Evolutionary conservation across 2,113 vertebrate genomes (phyloP).

Genomic region (Protobothrops flavoviridis): DNA sequence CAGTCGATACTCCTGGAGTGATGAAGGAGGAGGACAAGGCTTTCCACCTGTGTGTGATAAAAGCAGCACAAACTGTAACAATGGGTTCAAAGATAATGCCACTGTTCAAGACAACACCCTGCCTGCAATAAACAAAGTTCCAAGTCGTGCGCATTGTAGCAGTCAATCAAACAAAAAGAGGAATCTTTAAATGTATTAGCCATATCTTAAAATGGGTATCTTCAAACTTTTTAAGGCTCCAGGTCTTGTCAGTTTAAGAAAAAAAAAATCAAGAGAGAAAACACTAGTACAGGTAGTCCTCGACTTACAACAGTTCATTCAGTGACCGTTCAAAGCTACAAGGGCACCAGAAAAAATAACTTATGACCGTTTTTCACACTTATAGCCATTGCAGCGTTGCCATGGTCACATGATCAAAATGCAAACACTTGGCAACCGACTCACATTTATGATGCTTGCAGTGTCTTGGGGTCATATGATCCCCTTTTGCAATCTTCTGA

Average conservation of each 20-base stretch:
- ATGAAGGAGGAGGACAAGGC: slow-evolving; percentile 78
- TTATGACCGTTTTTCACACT: neutral
- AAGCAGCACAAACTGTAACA: neutral
- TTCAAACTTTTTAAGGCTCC: neutral
- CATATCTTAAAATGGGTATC: neutral
- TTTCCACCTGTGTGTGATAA: slow-evolving; percentile 75
- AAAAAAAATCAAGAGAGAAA: neutral
- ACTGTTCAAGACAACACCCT: slow-evolving; percentile 11
- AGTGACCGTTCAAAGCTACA: neutral
- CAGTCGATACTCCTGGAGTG: slow-evolving; percentile 83
- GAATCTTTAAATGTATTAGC: slow-evolving; percentile 52
- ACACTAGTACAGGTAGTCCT: neutral
- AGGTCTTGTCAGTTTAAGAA: neutral
- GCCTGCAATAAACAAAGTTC: slow-evolving; percentile 43
- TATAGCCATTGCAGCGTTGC: accelerated
- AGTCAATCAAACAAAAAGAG: slow-evolving; percentile 39
- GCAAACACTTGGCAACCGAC: neutral
- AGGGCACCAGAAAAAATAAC: neutral
- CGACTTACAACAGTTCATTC: neutral
- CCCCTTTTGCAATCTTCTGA: neutral
- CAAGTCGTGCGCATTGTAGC: slow-evolving; percentile 62
- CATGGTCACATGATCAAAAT: neutral
- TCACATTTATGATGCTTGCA: neutral
- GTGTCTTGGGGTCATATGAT: neutral
- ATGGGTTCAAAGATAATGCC: neutral